Evolutionary conservation across 2,113 vertebrate genomes (phyloP).

Genomic region (Muntiacus muntjak): DNA sequence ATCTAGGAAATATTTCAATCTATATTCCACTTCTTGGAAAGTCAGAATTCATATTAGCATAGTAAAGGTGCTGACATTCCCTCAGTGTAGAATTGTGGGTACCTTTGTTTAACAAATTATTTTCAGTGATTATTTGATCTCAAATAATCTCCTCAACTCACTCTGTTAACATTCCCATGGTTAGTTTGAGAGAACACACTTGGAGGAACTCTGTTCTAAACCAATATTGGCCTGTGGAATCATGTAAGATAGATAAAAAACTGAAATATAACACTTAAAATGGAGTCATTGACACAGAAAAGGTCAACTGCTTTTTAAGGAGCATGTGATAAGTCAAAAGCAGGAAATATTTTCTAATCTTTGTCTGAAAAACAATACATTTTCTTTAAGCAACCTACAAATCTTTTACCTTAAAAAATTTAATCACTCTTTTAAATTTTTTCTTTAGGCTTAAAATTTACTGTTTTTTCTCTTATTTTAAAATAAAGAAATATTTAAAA

Average conservation of each 20-base stretch:
- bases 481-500: background rate
- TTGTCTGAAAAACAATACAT: conserved; percentile 9
- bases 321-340: background rate
- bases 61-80: background rate
- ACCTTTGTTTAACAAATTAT: conserved; percentile 24
- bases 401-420: background rate
- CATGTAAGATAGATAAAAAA: background rate
- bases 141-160: background rate
- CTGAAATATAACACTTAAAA: background rate
- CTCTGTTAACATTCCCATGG: background rate
- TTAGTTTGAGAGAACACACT: background rate
- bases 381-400: background rate
- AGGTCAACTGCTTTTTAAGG: conserved; percentile 1
- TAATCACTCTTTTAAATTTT: background rate
- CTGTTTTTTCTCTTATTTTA: background rate
- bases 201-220: background rate
- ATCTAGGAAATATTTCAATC: background rate
- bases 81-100: background rate
- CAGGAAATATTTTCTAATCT: background rate
- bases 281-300: background rate
- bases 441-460: background rate
- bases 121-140: conserved; percentile 32
- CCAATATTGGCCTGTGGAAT: background rate
- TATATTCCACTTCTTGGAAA: background rate
- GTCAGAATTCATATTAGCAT: background rate